Base-by-base conservation (phyloP, 1,140 invertebrate genomes). In the Bombus turneri region DNA sequence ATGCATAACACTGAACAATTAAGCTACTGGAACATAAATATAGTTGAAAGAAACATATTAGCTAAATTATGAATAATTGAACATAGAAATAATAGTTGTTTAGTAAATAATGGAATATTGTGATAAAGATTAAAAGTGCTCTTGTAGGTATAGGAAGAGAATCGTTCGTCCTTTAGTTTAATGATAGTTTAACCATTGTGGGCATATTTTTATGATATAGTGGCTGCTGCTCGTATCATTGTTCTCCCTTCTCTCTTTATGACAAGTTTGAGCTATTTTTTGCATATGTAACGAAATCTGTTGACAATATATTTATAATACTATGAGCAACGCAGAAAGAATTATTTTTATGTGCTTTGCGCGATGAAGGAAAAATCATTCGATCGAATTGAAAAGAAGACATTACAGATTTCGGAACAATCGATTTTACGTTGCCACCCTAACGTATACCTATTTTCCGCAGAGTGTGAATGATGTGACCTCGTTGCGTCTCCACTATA, bases 401-500 rank as follows among this genome's bases (percentile, higher is more conserved):
- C 31, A 75, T 41, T 64, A 75, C 89, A 90, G 89, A 90, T 87
- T 89, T 90, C 88, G 86, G 41, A 53, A 69, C 79, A 59, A n/a
- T 53, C 84, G 59, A 64, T 85, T 80, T 90, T 87, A 82, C 83
- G 78, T 90, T 90, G 64, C 71, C 64, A 75, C 53, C 68, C 88
- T 81, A 77, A 89, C 47, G 57, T 90, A 90, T 84, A 15, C 76
- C 69, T 90, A 79, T 76, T 85, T 90, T 90, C 66, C 89, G 91
- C 88, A 92, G 85, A 90, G 93, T 93, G 91, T 93, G 93, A 93
- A 88, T 95, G 93, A 86, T 92, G 87, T 91, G 89, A 84, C 87
- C 88, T 89, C 87, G 85, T 86, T 88, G 86, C 82, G 88, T 91
- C 88, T 92, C 90, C 92, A 93, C 94, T 95, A 95, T 95, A 95